Evolutionary conservation across 1,140 invertebrate genomes (phyloP), one percentile per base, ranked within the genome.

Genomic region (Apis cerana): DNA sequence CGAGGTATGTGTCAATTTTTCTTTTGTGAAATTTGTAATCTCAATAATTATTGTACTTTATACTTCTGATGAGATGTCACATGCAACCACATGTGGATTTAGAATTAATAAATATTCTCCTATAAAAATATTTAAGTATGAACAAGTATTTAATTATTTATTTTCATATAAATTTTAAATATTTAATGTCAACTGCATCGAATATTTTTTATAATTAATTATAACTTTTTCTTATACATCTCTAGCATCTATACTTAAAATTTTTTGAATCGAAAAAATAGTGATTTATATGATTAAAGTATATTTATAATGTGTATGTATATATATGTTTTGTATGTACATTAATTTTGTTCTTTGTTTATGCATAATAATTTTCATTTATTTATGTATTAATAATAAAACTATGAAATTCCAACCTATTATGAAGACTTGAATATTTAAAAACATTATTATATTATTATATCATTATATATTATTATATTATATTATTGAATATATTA

Each of bases 81-180:
- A 52, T 71, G 78, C 72, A 86, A 82, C 72, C 82, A 81, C 86
- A 88, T 86, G 87, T 88, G 83, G 72, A 86, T 84, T 50, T 72
- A 19, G 64, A 76, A 74, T 81, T 83, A 85, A 69, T 21, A 50
- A 23, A 84, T 27, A 58, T 23, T 80, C 76, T 48, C 27, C 54
- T 65, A 58, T n/a, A 65, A 81, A 81, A 87, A 80, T 56, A 80
- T 72, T 11, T 67, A 50, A 65, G 27, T 27, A 58, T 61, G 13
- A n/a, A 56, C 33, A 43, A n/a, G n/a, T n/a, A n/a, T 8, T 23
- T 11, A 15, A 10, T 69, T 56, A 15, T 58, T 33, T 62, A 52
- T 59, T 67, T 33, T 61, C 43, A 8, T 33, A 11, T 1, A 54
- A 21, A 8, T 27, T 27, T 27, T 21, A 58, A 58, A 54, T 19